These are phyloP conservation scores for Meghimatium bilineatum DNA, from an alignment of 2,888 invertebrate species.

Conservation along the genomic window DNA sequence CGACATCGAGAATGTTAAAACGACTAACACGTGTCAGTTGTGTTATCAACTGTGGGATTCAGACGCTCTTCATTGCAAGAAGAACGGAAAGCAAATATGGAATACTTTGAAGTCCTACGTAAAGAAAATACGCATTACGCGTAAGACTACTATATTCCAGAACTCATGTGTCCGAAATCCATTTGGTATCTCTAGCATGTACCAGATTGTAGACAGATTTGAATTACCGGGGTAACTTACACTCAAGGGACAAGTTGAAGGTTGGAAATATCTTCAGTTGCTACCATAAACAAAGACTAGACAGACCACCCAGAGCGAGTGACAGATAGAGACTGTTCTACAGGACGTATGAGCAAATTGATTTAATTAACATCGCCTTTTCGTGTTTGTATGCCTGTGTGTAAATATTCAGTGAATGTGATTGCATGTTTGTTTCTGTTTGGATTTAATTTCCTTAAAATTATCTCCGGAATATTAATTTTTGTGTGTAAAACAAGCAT, in stretches of 20 bases:
- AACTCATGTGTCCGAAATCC: neutral
- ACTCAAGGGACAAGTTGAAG: neutral
- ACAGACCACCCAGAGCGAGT: conserved; percentile 15
- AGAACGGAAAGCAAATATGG: too few relatives aligned
- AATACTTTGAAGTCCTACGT: too few relatives aligned
- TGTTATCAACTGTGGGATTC: too few relatives aligned
- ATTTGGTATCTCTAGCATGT: neutral
- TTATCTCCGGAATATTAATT: neutral
- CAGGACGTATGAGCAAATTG: neutral
- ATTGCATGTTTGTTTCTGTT: neutral
- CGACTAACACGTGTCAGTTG: too few relatives aligned
- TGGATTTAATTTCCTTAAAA: neutral
- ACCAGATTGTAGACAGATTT: neutral
- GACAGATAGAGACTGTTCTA: neutral
- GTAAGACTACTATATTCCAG: neutral
- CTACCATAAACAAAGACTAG: conserved; percentile 5
- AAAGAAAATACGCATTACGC: neutral
- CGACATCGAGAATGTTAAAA: too few relatives aligned
- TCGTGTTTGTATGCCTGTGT: neutral
- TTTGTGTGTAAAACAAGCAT: too few relatives aligned
- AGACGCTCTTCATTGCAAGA: too few relatives aligned
- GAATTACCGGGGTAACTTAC: neutral
- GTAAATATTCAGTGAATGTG: neutral
- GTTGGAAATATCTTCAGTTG: neutral
- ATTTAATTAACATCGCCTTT: neutral